Conservation (phyloP, 2,113 vertebrate species). For the Regulus satrapa region DNA sequence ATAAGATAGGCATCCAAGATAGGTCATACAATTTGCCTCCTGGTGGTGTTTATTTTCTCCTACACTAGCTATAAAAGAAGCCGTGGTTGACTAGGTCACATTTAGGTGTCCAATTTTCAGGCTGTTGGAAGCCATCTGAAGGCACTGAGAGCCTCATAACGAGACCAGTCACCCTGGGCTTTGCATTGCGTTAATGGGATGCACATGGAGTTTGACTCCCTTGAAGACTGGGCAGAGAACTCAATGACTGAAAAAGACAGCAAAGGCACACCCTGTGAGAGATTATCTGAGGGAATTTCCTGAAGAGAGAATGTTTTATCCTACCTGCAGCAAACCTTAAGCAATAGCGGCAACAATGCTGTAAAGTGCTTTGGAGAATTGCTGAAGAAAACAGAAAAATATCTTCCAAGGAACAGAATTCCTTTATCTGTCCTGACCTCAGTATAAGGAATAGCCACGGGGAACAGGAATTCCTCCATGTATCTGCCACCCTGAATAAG, state of each 20-base stretch:
- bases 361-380: background rate
- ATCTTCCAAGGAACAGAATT: background rate
- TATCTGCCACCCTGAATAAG: background rate
- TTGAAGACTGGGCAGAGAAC: background rate
- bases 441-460: background rate
- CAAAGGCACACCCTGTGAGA: background rate
- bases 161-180: background rate
- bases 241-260: background rate
- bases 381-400: background rate
- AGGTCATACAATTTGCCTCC: background rate
- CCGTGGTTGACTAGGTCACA: background rate
- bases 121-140: conserved; percentile 30
- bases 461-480: conserved; percentile 30
- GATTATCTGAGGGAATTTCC: background rate
- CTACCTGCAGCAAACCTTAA: background rate
- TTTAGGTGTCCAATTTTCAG: background rate
- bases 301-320: background rate
- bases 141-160: background rate
- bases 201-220: background rate
- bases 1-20: conserved; percentile 24
- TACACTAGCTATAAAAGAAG: background rate
- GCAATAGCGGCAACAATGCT: background rate
- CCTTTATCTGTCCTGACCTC: conserved; percentile 44
- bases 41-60: conserved; percentile 26
- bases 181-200: background rate